These are phyloP conservation scores for Antedon mediterranea DNA, from an alignment of 53 echinoderm and acorn worm genomes.

Conservation along the genomic window DNA sequence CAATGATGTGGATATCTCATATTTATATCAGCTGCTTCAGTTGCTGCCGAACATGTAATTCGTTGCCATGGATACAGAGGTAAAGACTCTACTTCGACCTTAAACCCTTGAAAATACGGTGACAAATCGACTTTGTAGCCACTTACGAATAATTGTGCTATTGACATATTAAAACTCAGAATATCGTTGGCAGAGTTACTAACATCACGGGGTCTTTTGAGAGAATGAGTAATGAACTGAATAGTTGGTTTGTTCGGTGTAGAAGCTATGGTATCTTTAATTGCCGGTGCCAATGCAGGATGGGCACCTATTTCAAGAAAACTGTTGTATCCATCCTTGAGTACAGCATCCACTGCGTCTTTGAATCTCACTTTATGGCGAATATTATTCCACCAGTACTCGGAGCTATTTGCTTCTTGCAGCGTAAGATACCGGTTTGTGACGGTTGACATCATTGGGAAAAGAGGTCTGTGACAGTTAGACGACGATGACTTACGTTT, in stretches of 20 bases:
- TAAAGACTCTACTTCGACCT: neutral
- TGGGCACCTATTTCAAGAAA: constrained; percentile 39
- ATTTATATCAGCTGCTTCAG: neutral
- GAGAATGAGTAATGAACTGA: constrained; percentile 2
- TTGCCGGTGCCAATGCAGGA: constrained; percentile 22
- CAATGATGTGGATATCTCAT: neutral
- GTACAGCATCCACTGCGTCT: constrained; percentile 15
- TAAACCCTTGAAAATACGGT: neutral
- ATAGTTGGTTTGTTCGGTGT: neutral
- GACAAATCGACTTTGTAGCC: neutral
- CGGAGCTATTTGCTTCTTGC: constrained; percentile 20
- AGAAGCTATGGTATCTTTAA: constrained; percentile 16
- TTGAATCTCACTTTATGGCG: constrained; percentile 30
- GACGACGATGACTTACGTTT: neutral
- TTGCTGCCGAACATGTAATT: constrained; percentile 11
- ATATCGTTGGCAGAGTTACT: neutral
- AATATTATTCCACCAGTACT: constrained; percentile 40
- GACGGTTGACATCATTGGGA: constrained; percentile 49
- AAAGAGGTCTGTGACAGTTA: neutral
- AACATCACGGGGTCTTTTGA: neutral
- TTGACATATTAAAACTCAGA: neutral
- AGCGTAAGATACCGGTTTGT: constrained; percentile 25
- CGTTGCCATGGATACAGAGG: constrained; percentile 69
- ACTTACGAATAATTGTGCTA: neutral
- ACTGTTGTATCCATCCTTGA: constrained; percentile 24